Evolutionary conservation across 2,888 invertebrate species (phyloP).

Genomic region (Sisyra terminalis): DNA sequence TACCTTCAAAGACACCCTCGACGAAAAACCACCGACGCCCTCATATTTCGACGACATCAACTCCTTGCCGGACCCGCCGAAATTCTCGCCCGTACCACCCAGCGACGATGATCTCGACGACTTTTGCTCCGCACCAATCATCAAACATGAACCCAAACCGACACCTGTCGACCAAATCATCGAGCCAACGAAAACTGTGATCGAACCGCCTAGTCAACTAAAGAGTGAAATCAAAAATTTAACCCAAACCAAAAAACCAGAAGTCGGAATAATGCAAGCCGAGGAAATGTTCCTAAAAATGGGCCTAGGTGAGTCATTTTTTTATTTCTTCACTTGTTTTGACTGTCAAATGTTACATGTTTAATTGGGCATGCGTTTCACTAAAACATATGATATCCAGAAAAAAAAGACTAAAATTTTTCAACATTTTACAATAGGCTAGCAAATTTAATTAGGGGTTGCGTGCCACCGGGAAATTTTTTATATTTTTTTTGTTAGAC

Average conservation of each 20-base stretch:
- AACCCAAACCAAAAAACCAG: slow-evolving; percentile 8
- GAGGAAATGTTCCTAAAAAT: slow-evolving; percentile 56
- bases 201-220: slow-evolving; percentile 9
- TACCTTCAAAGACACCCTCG: slow-evolving; percentile 21
- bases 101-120: slow-evolving; percentile 3
- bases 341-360: too few relatives aligned
- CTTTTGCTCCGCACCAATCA: neutral
- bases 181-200: slow-evolving; percentile 3
- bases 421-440: too few relatives aligned
- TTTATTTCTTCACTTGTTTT: too few relatives aligned
- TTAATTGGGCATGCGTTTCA: too few relatives aligned
- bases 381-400: too few relatives aligned
- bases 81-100: slow-evolving; percentile 11
- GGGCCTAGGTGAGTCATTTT: slow-evolving; percentile 45
- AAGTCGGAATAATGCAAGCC: slow-evolving; percentile 34
- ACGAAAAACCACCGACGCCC: slow-evolving; percentile 15
- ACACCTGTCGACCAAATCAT: neutral
- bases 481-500: too few relatives aligned
- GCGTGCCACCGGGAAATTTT: too few relatives aligned
- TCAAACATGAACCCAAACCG: slow-evolving; percentile 3
- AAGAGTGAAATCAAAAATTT: neutral
- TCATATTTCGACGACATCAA: slow-evolving; percentile 6
- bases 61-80: slow-evolving; percentile 13
- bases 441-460: too few relatives aligned
- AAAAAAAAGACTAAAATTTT: too few relatives aligned